A percentile compares a stretch with the other conserved stretches of the same genome.
phyloP scores from a whole-genome alignment of 2,113 vertebrate species.

The Larimichthys crocea region DNA sequence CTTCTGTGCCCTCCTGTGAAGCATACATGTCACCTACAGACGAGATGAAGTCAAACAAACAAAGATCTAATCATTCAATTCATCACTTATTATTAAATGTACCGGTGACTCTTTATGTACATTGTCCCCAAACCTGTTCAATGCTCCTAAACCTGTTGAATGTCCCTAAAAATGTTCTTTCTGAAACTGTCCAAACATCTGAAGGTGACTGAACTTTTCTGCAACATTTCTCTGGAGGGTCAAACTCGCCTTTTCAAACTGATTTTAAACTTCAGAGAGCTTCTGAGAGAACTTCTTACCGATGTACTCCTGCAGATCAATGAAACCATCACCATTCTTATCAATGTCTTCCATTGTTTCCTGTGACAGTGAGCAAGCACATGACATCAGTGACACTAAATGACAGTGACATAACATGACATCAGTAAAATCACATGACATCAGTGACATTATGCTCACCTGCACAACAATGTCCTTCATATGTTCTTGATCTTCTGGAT shows the following conservation, averaged over 20 bases:
- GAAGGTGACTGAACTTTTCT: too few species aligned
- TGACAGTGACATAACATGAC: background rate
- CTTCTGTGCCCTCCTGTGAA: constrained; percentile 84
- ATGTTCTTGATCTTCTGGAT: constrained; percentile 93
- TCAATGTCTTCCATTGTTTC: constrained; percentile 97
- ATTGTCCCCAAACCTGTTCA: too few species aligned
- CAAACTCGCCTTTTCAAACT: background rate
- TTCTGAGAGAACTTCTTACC: constrained; percentile 74
- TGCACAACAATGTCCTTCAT: constrained; percentile 95
- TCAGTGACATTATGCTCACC: constrained; percentile 74
- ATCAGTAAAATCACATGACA: accelerated
- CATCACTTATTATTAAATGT: too few species aligned
- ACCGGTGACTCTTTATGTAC: background rate
- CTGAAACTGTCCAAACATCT: background rate
- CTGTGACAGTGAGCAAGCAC: constrained; percentile 72
- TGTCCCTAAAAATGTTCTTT: too few species aligned
- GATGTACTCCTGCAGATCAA: constrained; percentile 93
- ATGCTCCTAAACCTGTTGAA: too few species aligned
- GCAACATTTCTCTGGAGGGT: background rate
- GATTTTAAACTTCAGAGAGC: background rate
- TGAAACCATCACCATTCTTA: constrained; percentile 93
- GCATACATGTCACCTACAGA: constrained; percentile 91
- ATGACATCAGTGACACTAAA: too few species aligned
- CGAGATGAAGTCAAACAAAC: background rate
- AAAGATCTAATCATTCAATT: background rate